These are phyloP conservation scores for Archivesica marissinica DNA, from an alignment of 1,140 invertebrate genomes.

Conservation along the genomic window DNA sequence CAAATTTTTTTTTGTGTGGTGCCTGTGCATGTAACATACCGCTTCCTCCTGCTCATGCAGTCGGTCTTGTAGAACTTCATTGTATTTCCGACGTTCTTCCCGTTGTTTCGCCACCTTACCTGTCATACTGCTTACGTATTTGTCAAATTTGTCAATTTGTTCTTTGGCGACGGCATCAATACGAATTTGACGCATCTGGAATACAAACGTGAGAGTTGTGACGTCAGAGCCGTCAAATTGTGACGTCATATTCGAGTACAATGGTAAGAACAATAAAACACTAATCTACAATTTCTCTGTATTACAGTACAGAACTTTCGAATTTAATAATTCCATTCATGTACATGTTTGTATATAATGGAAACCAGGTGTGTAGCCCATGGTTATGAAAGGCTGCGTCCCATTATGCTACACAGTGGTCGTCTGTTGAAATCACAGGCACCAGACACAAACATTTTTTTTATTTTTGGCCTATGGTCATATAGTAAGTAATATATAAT, in stretches of 20 bases:
- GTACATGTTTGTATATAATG: neutral
- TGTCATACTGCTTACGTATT: conserved; percentile 64
- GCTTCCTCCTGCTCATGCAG: conserved; percentile 61
- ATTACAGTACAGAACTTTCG: too few relatives aligned
- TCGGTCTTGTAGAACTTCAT: conserved; percentile 63
- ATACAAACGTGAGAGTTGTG: neutral
- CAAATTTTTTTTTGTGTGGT: too few relatives aligned
- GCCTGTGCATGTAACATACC: conserved; percentile 30
- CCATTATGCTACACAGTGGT: too few relatives aligned
- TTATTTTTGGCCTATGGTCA: too few relatives aligned
- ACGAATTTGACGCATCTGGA: conserved; percentile 64
- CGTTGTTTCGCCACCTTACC: conserved; percentile 66
- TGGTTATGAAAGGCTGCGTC: neutral
- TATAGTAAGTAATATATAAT: too few relatives aligned
- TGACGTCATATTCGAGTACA: neutral
- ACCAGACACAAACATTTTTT: too few relatives aligned
- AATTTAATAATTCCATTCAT: too few relatives aligned
- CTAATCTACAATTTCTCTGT: neutral
- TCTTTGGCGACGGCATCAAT: conserved; percentile 68
- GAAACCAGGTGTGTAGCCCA: neutral
- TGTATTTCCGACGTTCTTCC: conserved; percentile 60
- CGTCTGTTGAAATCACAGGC: too few relatives aligned
- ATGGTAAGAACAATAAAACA: neutral
- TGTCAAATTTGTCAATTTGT: conserved; percentile 68
- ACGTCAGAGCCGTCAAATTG: too few relatives aligned